Conservation (phyloP, 23 tunicate genomes). For the Trididemnum nubilum region DNA sequence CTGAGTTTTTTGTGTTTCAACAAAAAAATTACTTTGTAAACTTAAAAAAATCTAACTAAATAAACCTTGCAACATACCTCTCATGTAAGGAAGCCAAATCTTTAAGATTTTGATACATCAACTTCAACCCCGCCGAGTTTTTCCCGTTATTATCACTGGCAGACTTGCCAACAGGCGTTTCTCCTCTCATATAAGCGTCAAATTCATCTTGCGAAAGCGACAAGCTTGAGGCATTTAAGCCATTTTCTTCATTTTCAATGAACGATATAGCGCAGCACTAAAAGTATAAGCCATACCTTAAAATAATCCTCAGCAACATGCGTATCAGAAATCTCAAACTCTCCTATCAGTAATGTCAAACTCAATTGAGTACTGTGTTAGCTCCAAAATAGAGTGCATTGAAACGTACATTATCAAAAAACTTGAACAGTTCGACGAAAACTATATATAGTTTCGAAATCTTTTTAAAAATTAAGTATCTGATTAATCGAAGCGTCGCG, state of each 20-base stretch:
- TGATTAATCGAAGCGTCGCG: too few relatives aligned
- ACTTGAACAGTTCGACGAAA: too few relatives aligned
- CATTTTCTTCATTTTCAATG: slow-evolving; percentile 83
- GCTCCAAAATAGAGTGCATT: not conserved
- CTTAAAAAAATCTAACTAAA: too few relatives aligned
- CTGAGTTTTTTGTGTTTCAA: too few relatives aligned
- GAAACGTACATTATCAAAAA: too few relatives aligned
- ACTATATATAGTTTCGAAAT: too few relatives aligned
- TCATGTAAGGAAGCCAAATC: slow-evolving; percentile 72
- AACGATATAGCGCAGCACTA: slow-evolving; percentile 93
- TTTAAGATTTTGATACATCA: slow-evolving; percentile 74
- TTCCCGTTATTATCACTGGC: not conserved
- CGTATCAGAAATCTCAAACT: too few relatives aligned
- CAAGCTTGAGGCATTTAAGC: slow-evolving; percentile 85
- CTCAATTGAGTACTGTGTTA: not conserved
- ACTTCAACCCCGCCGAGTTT: slow-evolving; percentile 53
- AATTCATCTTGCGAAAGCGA: slow-evolving; percentile 70
- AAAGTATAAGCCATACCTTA: not conserved
- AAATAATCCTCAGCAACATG: too few relatives aligned
- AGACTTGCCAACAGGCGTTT: slow-evolving; percentile 26
- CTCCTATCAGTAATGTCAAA: too few relatives aligned
- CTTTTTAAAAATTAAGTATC: too few relatives aligned
- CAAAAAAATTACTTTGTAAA: too few relatives aligned
- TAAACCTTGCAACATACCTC: too few relatives aligned
- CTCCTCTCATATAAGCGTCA: slow-evolving; percentile 86